Base-by-base conservation (phyloP, 1,140 invertebrate species). In the Aradophagus sp. region DNA sequence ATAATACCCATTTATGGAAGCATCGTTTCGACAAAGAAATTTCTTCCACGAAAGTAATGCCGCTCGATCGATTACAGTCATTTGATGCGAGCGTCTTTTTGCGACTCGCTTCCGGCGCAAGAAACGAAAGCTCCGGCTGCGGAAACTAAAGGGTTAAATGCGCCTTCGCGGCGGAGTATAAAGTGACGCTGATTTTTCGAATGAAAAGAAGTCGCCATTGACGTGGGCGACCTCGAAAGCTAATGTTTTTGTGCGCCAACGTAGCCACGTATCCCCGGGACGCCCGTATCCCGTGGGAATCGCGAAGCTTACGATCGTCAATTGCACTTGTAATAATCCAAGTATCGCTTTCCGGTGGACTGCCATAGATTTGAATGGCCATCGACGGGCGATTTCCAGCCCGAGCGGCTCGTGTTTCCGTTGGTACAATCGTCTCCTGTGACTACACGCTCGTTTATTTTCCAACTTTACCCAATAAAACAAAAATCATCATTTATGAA, bases 271-370 rank as follows among this genome's bases (percentile, higher is more conserved):
- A 63, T 59, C 31, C 4, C 20, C 20, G 4, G 20, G 4, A 23
- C 20, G 4, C 8, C 20, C 20, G 20, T 23, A 23, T 23, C 59
- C 56, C 67, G 50, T 59, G 67, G 67, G 67, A 70, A 63, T 63
- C 20, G 38, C 67, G 27, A 39, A 52, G 67, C 47, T 70, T 63
- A 70, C 67, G 67, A 73, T 73, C 62, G 58, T 62, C 69, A 73
- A 73, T 73, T 73, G 69, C 69, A 62, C 67, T 73, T 62, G 62
- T 62, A 73, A 72, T 72, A 72, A 73, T 73, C 69, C 69, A 73
- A 73, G 69, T 73, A 73, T 73, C 69, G 69, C 56, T 72, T 72
- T 72, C 69, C 69, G 69, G 56, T 62, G 38, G 61, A 65, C 58
- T 35, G 68, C 59, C 68, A 35, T 61, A 71, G 61, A 71, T 71